phyloP scores from a whole-genome alignment of 2,797 vertebrate genomes.

The Furcifer pardalis region DNA sequence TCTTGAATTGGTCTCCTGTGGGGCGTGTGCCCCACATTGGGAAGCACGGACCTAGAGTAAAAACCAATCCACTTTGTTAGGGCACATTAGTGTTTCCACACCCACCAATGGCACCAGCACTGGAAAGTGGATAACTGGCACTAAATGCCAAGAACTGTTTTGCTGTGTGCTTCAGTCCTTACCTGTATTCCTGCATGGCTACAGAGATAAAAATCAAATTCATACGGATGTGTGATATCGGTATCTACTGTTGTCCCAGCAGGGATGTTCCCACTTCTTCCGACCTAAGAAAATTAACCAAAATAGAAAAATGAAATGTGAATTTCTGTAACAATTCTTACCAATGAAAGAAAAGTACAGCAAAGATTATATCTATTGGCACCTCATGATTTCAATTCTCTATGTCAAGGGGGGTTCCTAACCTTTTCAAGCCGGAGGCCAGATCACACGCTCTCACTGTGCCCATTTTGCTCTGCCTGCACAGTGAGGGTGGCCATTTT shows the following conservation, averaged over 20 bases:
- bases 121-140: too few species aligned
- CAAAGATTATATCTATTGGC: background rate
- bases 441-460: too few species aligned
- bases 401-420: too few species aligned
- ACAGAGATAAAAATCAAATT: conserved; percentile 99
- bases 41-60: background rate
- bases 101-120: too few species aligned
- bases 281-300: conserved; percentile 81
- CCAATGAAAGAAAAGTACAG: background rate
- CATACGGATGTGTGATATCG: conserved; percentile 96
- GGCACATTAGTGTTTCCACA: background rate
- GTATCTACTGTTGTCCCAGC: conserved; percentile 98
- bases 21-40: too few species aligned
- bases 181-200: conserved; percentile 99
- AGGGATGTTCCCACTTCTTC: conserved; percentile 98
- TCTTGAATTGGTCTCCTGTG: too few species aligned
- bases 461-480: too few species aligned
- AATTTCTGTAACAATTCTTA: background rate
- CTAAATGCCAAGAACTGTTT: background rate
- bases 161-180: background rate
- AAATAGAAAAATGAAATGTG: background rate
- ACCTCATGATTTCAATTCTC: background rate
- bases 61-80: background rate
- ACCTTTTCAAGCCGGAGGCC: too few species aligned
- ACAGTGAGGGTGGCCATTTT: too few species aligned